phyloP scores from a whole-genome alignment of 2,888 invertebrate genomes.

The Cataglyphis rosenhaueri region DNA sequence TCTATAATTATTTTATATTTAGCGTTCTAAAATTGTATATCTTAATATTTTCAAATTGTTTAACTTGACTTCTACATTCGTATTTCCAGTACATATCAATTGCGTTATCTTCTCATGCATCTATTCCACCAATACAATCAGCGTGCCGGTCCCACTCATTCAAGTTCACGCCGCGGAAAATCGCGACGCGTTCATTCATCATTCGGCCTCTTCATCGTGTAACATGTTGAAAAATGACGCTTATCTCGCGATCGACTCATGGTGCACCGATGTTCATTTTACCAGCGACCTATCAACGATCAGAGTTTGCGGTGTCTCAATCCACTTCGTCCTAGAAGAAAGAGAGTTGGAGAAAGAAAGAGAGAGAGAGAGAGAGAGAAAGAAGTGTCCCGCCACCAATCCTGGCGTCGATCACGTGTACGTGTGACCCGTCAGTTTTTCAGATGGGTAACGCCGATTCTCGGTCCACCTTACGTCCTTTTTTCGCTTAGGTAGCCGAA shows the following conservation, averaged over 20 bases:
- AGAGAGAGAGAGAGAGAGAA: neutral
- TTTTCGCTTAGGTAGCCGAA: conserved; percentile 67
- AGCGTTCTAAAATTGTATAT: neutral
- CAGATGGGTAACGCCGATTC: conserved; percentile 77
- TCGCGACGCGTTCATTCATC: conserved; percentile 70
- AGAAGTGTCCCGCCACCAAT: conserved; percentile 26
- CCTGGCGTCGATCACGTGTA: conserved; percentile 41
- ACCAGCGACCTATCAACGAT: conserved; percentile 75
- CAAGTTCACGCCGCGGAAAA: conserved; percentile 66
- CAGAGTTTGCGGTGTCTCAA: conserved; percentile 75
- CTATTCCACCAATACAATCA: conserved; percentile 5
- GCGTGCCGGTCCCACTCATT: conserved; percentile 21
- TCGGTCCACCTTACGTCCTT: conserved; percentile 52
- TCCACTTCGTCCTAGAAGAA: conserved; percentile 51
- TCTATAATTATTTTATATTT: neutral
- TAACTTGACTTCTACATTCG: neutral
- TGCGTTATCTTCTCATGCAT: neutral
- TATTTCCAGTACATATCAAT: neutral
- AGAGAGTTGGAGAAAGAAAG: conserved; percentile 32
- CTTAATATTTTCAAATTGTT: neutral
- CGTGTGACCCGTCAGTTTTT: conserved; percentile 75
- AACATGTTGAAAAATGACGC: conserved; percentile 74
- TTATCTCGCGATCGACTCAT: conserved; percentile 69
- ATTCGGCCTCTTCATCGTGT: conserved; percentile 60
- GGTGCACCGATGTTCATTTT: conserved; percentile 71